These are phyloP conservation scores for Tolmerus cingulatus DNA, from an alignment of 2,888 invertebrate species.

Conservation along the genomic window DNA sequence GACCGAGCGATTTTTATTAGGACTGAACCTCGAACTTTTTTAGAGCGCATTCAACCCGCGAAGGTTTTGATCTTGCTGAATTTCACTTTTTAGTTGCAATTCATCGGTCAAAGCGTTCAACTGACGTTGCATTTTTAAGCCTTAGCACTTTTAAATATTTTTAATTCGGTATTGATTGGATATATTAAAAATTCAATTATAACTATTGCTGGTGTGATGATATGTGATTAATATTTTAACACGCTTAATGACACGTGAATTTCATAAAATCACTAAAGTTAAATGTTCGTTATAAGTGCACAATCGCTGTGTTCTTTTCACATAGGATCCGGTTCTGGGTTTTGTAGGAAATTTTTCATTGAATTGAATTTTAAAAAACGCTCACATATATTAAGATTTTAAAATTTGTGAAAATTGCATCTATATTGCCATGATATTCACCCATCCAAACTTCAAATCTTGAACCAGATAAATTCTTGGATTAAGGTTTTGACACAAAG, in stretches of 20 bases:
- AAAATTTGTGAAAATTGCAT: no score
- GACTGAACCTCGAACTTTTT: neutral
- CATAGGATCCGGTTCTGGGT: no score
- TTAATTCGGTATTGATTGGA: neutral
- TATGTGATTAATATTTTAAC: neutral
- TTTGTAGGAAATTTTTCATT: no score
- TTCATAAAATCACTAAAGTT: neutral
- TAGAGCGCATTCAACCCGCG: neutral
- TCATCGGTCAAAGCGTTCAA: neutral
- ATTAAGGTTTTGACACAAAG: no score
- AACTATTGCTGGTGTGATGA: neutral
- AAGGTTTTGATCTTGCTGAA: neutral
- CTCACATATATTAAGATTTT: no score
- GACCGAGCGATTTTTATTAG: neutral
- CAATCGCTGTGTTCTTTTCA: no score
- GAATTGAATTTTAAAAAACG: no score
- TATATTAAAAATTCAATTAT: neutral
- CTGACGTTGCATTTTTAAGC: neutral
- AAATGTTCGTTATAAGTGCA: no score
- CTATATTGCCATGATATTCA: no score
- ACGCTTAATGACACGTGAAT: neutral
- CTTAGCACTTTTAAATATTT: neutral
- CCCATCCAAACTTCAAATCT: no score
- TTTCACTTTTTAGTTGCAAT: neutral
- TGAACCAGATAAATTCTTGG: no score